Evolutionary conservation across 2,888 invertebrate species (phyloP), one percentile per base, ranked within the genome.

Genomic region (Marasmarcha lunaedactyla): DNA sequence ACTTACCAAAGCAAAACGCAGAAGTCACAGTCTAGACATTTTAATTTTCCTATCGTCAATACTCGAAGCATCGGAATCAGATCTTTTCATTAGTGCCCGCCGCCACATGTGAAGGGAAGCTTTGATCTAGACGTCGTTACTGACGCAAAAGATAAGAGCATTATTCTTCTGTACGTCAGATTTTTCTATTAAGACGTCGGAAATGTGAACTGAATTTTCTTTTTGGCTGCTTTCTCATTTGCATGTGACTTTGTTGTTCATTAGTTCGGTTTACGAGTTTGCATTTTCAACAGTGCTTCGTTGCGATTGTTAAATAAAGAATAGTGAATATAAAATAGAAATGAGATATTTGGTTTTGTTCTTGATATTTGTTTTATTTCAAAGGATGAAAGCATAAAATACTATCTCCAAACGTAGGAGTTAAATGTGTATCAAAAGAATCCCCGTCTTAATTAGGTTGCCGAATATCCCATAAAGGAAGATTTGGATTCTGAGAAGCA

Each of bases 11-110:
- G 72, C 69, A 71, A 70, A 72, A 73, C 59, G 50, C 50, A 47
- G 51, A 63, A 54, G 62, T 57, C 55, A 36, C 55, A 59, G 79
- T 81, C 81, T 81, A 83, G 81, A 83, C 81, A 65, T 79, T 79
- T 81, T 81, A 78, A 79, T 81, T 81, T 79, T 79, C 77, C 76
- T 77, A 77, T 78, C 74, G 64, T 58, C 61, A 57, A 60, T 63
- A 66, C 65, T 63, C 55, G 56, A 56, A 57, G 63, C 55, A 61
- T 58, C 65, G 30, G 57, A 69, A 72, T 74, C 69, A 57, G 64
- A 61, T 55, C 55, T 71, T 71, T 77, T 79, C 74, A 78, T 76
- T 73, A 77, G 66, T 57, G 52, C 44, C 54, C 49, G 52, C 44
- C 54, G 49, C 59, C 67, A 68, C 70, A 76, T 74, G 70, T 60